Percentiles rank a stretch among this genome's conserved stretches.
Conservation (phyloP, 2,113 vertebrate species). For the Otolemur garnettii region DNA sequence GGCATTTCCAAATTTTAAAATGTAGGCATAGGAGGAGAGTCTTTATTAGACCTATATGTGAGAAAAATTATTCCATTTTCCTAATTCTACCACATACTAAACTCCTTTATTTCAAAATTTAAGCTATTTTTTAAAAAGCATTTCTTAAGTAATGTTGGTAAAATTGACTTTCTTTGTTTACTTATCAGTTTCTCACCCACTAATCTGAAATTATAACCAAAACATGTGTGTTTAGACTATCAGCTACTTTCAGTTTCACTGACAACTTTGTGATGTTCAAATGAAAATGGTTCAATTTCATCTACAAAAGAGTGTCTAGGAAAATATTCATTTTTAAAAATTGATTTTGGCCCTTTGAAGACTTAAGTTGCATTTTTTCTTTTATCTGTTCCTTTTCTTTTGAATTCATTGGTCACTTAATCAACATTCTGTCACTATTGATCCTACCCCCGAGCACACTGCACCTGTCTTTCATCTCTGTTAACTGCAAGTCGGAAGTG, state of each 20-base stretch:
- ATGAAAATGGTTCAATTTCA: not conserved
- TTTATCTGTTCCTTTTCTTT: not conserved
- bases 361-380: not conserved
- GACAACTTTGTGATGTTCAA: not conserved
- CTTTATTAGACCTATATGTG: not conserved
- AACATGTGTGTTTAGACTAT: not conserved
- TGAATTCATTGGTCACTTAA: not conserved
- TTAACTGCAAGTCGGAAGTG: accelerated
- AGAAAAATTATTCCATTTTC: not conserved
- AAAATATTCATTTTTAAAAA: not conserved
- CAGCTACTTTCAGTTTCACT: not conserved
- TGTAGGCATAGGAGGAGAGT: not conserved
- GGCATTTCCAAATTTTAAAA: slow-evolving; percentile 22
- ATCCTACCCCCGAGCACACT: accelerated
- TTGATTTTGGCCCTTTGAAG: not conserved
- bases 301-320: not conserved
- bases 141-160: not conserved
- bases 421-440: not conserved
- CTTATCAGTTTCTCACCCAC: not conserved
- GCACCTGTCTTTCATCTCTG: accelerated
- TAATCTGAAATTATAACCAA: not conserved
- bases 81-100: not conserved
- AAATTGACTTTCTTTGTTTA: not conserved
- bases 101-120: not conserved
- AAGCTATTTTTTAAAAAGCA: not conserved